These are phyloP conservation scores for Myrmecophaga tridactyla DNA, from an alignment of 2,113 vertebrate species.

Conservation along the genomic window DNA sequence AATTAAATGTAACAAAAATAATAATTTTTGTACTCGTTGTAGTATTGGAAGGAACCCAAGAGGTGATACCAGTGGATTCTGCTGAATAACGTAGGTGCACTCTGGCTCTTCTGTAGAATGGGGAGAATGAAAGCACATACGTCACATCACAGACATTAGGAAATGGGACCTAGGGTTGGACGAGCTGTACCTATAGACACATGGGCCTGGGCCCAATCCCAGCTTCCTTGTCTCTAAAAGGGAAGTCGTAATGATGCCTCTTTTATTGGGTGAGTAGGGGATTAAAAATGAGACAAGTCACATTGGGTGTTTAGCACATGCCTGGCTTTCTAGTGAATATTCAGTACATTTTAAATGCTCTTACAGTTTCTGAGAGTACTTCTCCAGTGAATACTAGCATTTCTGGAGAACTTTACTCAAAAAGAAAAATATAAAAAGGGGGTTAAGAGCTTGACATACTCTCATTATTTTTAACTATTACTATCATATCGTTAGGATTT, in stretches of 20 bases:
- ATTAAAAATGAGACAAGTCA: not conserved
- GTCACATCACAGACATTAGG: not conserved
- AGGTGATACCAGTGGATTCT: not conserved
- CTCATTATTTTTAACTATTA: not conserved
- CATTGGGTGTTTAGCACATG: not conserved
- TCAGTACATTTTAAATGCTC: not conserved
- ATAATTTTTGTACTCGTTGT: not conserved
- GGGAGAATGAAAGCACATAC: not conserved
- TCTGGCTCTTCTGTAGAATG: not conserved
- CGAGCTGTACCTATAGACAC: not conserved
- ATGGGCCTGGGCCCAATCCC: not conserved
- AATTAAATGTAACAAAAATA: not conserved
- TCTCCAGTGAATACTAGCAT: not conserved
- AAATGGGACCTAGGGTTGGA: not conserved
- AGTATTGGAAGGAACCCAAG: not conserved
- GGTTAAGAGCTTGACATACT: not conserved
- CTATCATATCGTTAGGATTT: not conserved
- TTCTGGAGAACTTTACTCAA: not conserved
- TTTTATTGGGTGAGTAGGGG: not conserved
- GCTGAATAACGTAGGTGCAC: not conserved
- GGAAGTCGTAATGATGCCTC: not conserved
- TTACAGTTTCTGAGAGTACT: not conserved
- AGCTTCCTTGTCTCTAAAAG: not conserved
- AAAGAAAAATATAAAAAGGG: not conserved
- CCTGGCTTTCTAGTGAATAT: not conserved